Conservation (phyloP, 2,797 vertebrate species). For the Epinephelus coioides region DNA sequence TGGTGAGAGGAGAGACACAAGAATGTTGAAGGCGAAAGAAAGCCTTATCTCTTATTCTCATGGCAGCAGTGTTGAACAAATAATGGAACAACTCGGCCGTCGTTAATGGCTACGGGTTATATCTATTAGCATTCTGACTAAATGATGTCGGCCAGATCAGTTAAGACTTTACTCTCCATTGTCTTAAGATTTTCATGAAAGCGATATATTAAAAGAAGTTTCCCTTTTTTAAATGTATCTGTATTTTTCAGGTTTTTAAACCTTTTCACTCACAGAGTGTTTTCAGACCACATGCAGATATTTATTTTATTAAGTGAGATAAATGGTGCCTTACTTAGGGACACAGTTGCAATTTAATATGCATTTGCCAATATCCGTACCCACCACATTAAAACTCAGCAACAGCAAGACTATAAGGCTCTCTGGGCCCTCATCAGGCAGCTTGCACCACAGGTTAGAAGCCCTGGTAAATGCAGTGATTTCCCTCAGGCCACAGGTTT, state of each 20-base stretch:
- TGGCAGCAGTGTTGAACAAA: slow-evolving; percentile 29
- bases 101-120: slow-evolving; percentile 41
- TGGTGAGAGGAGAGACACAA: slow-evolving; percentile 60
- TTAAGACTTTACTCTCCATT: slow-evolving; percentile 18
- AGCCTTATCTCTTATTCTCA: slow-evolving; percentile 42
- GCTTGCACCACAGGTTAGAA: slow-evolving; percentile 21
- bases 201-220: not conserved
- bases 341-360: slow-evolving; percentile 13
- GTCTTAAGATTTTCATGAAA: not conserved
- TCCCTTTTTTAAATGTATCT: no score
- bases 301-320: not conserved
- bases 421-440: slow-evolving; percentile 11
- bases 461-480: slow-evolving; percentile 1
- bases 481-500: slow-evolving; percentile 18
- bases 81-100: slow-evolving; percentile 26
- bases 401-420: not conserved
- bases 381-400: not conserved
- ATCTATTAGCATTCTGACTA: slow-evolving; percentile 29
- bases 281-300: not conserved
- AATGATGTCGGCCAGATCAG: slow-evolving; percentile 18
- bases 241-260: not conserved
- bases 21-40: slow-evolving; percentile 56
- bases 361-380: not conserved
- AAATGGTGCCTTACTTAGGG: not conserved
- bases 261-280: not conserved